These are phyloP conservation scores for Drosophila fuyamai DNA, from an alignment of 1,140 invertebrate genomes.

Conservation along the genomic window DNA sequence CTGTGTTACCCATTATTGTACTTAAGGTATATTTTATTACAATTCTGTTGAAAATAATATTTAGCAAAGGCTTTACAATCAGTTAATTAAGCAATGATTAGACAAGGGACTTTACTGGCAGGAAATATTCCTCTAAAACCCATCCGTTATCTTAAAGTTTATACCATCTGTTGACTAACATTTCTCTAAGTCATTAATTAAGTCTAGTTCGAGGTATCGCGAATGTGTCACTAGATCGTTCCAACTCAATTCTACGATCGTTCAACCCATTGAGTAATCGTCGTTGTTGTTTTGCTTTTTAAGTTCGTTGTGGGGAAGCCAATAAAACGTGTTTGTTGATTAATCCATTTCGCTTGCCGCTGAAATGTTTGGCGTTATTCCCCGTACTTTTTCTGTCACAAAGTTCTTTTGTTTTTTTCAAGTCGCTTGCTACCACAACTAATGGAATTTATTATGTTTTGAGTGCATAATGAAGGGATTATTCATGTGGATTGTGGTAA, in stretches of 20 bases:
- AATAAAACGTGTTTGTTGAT: conserved; percentile 40
- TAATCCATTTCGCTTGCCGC: conserved; percentile 20
- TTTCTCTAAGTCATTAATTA: conserved; percentile 17
- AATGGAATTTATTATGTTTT: conserved; percentile 15
- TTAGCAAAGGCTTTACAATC: not conserved
- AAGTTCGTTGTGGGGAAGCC: conserved; percentile 17
- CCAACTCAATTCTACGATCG: conserved; percentile 10
- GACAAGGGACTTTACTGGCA: not conserved
- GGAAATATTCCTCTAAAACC: conserved; percentile 2
- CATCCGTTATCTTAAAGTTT: not conserved
- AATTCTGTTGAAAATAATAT: not conserved
- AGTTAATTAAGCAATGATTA: not conserved
- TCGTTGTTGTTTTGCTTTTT: conserved; percentile 1
- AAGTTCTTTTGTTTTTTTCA: not conserved
- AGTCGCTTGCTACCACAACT: not conserved
- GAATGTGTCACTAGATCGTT: conserved; percentile 30
- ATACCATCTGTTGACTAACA: conserved; percentile 10
- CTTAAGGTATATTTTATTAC: not conserved
- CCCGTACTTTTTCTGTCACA: conserved; percentile 16
- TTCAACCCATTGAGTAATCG: conserved; percentile 44
- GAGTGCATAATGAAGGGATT: not conserved
- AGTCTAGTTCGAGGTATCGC: conserved; percentile 23
- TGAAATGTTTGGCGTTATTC: conserved; percentile 36
- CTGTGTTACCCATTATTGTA: not conserved
- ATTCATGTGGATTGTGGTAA: conserved; percentile 4